Percentiles rank a stretch among this genome's conserved stretches.
Conservation (phyloP, 2,888 invertebrate genomes). For the Sminthurides aquaticus region DNA sequence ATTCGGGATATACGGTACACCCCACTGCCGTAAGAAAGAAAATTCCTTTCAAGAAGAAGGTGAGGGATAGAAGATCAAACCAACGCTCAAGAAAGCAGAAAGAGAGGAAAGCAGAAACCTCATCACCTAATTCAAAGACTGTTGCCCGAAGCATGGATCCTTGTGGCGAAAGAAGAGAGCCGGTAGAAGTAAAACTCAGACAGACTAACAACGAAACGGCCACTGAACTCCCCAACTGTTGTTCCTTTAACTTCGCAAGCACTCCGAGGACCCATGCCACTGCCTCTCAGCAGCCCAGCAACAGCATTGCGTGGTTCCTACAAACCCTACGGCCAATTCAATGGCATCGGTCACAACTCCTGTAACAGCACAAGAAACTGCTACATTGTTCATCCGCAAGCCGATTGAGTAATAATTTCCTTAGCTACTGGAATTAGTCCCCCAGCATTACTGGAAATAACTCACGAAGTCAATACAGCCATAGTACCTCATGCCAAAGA, state of each 20-base stretch:
- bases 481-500: slow-evolving; percentile 41
- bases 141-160: too few species aligned
- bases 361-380: neutral
- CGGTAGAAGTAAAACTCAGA: slow-evolving; percentile 5
- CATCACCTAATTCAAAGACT: neutral
- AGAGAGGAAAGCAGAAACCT: neutral
- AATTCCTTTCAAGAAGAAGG: slow-evolving; percentile 77
- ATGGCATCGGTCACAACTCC: neutral
- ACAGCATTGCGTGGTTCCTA: neutral
- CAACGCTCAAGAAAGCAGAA: slow-evolving; percentile 13
- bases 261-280: neutral
- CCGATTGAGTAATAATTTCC: neutral
- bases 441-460: slow-evolving; percentile 26
- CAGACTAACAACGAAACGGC: slow-evolving; percentile 10
- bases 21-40: slow-evolving; percentile 74
- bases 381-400: neutral
- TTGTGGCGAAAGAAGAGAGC: slow-evolving; percentile 8
- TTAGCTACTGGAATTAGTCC: slow-evolving; percentile 19
- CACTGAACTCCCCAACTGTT: neutral
- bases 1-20: slow-evolving; percentile 65
- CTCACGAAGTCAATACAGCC: slow-evolving; percentile 40
- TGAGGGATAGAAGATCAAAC: slow-evolving; percentile 48
- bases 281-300: neutral
- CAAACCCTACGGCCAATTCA: neutral
- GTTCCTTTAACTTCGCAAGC: neutral